phyloP scores from a whole-genome alignment of 2,888 invertebrate genomes.

The Agapostemon virescens region DNA sequence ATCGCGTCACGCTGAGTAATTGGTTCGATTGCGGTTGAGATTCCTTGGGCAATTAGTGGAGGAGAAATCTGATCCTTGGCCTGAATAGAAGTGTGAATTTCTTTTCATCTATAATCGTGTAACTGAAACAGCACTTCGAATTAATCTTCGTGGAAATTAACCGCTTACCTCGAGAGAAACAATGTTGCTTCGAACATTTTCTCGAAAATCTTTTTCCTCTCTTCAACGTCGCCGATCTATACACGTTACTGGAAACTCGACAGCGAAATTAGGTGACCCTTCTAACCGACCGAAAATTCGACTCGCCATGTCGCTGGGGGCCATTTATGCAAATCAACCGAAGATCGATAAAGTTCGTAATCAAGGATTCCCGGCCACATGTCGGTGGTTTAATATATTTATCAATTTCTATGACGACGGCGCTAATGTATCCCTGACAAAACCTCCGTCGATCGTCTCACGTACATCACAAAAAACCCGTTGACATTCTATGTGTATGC shows the following conservation, averaged over 20 bases:
- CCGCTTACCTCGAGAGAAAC: neutral
- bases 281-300: neutral
- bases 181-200: neutral
- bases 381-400: neutral
- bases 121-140: neutral
- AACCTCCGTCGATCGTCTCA: neutral
- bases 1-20: neutral
- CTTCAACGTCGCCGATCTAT: neutral
- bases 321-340: neutral
- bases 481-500: constrained; percentile 14
- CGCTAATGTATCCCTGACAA: neutral
- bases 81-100: constrained; percentile 16
- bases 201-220: neutral
- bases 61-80: constrained; percentile 34
- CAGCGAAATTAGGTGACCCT: neutral
- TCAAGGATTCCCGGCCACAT: neutral
- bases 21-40: constrained; percentile 8
- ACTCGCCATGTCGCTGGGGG: neutral
- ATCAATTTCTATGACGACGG: neutral
- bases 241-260: neutral
- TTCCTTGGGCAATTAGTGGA: constrained; percentile 21
- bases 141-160: neutral
- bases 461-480: neutral
- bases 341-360: constrained; percentile 8
- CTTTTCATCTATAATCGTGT: constrained; percentile 7